Evolutionary conservation across 1,140 invertebrate species (phyloP).

Genomic region (Hyles euphorbiae): DNA sequence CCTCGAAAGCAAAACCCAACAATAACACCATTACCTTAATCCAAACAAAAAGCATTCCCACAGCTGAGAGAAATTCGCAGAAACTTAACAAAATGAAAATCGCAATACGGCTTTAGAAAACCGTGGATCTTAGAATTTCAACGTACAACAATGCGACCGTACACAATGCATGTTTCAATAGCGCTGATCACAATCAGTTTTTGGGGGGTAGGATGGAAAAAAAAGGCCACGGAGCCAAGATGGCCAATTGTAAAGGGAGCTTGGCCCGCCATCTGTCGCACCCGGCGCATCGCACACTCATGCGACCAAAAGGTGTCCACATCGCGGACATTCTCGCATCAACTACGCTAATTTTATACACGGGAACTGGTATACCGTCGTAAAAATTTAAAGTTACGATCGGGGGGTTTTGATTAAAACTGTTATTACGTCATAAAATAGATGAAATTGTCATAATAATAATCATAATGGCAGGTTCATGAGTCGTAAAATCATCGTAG

Average conservation of each 20-base stretch:
- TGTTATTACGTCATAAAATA: constrained; percentile 13
- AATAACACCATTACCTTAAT: constrained; percentile 24
- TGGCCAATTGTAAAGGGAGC: constrained; percentile 56
- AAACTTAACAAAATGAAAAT: constrained; percentile 40
- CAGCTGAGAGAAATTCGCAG: constrained; percentile 34
- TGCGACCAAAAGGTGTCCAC: constrained; percentile 26
- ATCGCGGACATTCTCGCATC: constrained; percentile 14
- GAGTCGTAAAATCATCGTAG: constrained; percentile 1
- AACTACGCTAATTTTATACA: constrained; percentile 17
- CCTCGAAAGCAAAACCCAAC: constrained; percentile 1
- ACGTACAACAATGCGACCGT: constrained; percentile 42
- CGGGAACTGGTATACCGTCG: constrained; percentile 9
- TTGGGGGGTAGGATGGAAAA: constrained; percentile 28
- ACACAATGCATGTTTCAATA: constrained; percentile 53
- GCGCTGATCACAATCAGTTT: constrained; percentile 58
- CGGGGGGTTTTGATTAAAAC: constrained; percentile 11
- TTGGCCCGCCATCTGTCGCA: constrained; percentile 52
- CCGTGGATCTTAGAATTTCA: constrained; percentile 46
- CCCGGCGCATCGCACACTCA: constrained; percentile 34
- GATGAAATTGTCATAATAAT: constrained; percentile 11
- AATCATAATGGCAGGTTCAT: constrained; percentile 7
- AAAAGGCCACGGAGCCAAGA: constrained; percentile 41
- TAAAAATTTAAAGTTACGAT: constrained; percentile 22
- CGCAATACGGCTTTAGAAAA: constrained; percentile 48
- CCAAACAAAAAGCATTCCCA: constrained; percentile 41